Base-by-base conservation (phyloP, 2,113 vertebrate genomes). In the Fulica atra region DNA sequence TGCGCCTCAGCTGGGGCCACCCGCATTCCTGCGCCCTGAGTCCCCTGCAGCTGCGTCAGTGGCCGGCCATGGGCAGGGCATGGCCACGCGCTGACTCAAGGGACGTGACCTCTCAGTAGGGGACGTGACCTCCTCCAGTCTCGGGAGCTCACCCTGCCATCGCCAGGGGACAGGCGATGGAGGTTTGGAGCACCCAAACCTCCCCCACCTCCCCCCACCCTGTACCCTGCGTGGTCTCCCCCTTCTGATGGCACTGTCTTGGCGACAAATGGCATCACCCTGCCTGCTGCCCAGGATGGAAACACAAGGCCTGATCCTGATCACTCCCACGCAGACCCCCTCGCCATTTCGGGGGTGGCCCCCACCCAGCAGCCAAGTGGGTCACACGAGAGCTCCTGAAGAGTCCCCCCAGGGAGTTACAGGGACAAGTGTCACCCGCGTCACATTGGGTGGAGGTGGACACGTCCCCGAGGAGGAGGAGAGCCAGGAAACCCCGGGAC, bases 381-480 rank as follows among this genome's bases (percentile, higher is more conserved):
- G 7, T 53, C 72, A 71, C 8, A 21, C 5, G 3, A 46, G 13
- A 11, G 2, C 24, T 91, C 63, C 61, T 44, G 50, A 88, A 73
- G 15, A 72, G 16, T 44, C 10, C 31, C 33, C 31, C 21, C 24
- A 18, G 42, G 11, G 42, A 44, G 14, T 29, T 76, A 36, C 0
- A 50, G 33, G 14, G 14, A 33, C 16, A 56, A 64, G 5, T 35
- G 29, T 38, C 53, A 79, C 15, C 31, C 1, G 2, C 0, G 0
- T 60, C 53, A 72, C 15, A 53, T 51, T 16, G 0, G 7, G 29
- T 23, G 5, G 28, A 59, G n/a, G 60, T 15, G n/a, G 35, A 46
- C 3, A 5, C 0, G 1, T 54, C 11, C 53, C 38, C 0, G 0
- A 16, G 3, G 5, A 87, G 3, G 5, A 87, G 18, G 6, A 6